Evolutionary conservation across 2,797 vertebrate species (phyloP), one percentile per base, ranked within the genome.

Genomic region (Hylomyscus alleni): DNA sequence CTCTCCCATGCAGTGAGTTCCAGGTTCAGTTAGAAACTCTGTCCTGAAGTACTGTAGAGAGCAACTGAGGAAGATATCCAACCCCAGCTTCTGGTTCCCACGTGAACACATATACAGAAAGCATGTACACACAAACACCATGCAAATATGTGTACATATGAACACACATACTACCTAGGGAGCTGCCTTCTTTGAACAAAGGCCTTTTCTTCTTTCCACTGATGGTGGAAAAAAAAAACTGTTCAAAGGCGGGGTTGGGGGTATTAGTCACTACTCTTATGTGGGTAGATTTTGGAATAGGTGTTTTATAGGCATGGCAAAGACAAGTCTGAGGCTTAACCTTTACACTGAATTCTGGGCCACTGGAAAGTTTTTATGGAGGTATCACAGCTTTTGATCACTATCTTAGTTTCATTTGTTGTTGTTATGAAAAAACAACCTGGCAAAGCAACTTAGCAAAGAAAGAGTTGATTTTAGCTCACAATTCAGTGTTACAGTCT

Each of bases 161-260:
- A 26, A 67, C 19, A 65, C 2, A 50, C 40, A 83, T 6, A 84
- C 29, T 50, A 82, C 14, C 44, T 14, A 82, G 50, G 67, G 56
- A 88, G 31, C 2, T 73, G 3, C 22, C 77, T 73, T 90, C 60
- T 86, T 37, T 76, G 72, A 90, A 92, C 6, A 92, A 75, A 67
- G 47, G 24, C 76, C 75, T 47, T 37, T 34, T 73, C 34, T 80
- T 89, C 90, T 89, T 83, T 78, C 50, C 34, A 58, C 62, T 65
- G 47, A 94, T 83, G 11, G 20, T 89, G 10, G 90, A 96, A 89
- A 3, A 19, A 26, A 95, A 87, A 26, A 75, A 77, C 31, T 62
- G 29, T 84, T 95, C 34, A 81, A 93, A 81, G 22, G 67, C 3
- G 6, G 15, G 17, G 7, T 5, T 34, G 6, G 34, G 24, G 34